Evolutionary conservation across 2,888 invertebrate species (phyloP).

Genomic region (Amiota minor): DNA sequence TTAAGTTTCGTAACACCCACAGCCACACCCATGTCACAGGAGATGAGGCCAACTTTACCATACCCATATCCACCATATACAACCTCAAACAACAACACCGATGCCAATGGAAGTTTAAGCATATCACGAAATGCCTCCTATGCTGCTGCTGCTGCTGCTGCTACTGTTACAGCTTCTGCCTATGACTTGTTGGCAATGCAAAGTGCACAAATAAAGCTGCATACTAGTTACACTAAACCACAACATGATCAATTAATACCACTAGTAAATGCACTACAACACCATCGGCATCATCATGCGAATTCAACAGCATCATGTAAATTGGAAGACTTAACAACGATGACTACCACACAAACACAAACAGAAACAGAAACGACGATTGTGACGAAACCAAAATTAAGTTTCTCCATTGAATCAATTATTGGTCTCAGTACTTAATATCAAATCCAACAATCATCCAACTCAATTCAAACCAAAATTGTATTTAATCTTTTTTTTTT

Average conservation of each 20-base stretch:
- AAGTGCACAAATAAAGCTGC: too few relatives aligned
- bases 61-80: not conserved
- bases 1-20: not conserved
- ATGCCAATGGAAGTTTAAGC: conserved; percentile 19
- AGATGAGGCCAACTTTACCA: conserved; percentile 29
- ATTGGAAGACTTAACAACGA: not conserved
- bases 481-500: conserved; percentile 10
- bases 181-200: too few relatives aligned
- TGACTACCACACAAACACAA: too few relatives aligned
- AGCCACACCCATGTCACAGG: conserved; percentile 23
- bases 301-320: not conserved
- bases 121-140: conserved; percentile 48
- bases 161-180: too few relatives aligned
- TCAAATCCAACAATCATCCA: too few relatives aligned
- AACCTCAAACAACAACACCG: conserved; percentile 34
- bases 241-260: too few relatives aligned
- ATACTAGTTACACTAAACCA: too few relatives aligned
- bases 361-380: conserved; percentile 8
- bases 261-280: not conserved
- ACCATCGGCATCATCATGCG: not conserved
- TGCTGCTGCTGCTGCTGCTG: too few relatives aligned
- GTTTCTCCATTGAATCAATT: conserved; percentile 80
- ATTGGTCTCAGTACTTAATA: conserved; percentile 76
- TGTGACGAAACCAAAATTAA: conserved; percentile 64
- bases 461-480: not conserved